Conservation (phyloP, 64 coral and sea anemone species). For the Hydrozoanthus tunicans region DNA sequence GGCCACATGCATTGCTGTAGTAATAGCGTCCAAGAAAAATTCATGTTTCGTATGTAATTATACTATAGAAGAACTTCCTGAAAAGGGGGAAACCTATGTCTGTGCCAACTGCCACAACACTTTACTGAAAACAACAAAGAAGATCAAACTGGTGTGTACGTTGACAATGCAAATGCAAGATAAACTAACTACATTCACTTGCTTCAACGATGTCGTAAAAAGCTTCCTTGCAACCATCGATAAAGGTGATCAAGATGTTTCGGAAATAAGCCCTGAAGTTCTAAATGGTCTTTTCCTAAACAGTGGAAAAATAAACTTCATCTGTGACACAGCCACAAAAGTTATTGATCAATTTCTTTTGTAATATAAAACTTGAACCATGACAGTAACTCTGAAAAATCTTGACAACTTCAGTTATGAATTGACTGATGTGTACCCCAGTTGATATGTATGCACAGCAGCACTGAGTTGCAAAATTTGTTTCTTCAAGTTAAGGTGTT, state of each 20-base stretch:
- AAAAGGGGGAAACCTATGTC: slow-evolving; percentile 36
- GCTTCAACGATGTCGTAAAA: slow-evolving; percentile 31
- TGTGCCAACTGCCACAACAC: slow-evolving; percentile 6
- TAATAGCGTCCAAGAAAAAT: slow-evolving; percentile 19
- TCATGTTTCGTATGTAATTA: slow-evolving; percentile 32
- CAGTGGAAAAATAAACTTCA: slow-evolving; percentile 31
- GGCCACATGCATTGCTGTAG: slow-evolving; percentile 14
- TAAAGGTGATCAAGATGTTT: slow-evolving; percentile 24
- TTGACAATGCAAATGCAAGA: background rate
- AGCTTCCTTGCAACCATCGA: slow-evolving; percentile 27
- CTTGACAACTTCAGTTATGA: slow-evolving; percentile 20
- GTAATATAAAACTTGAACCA: slow-evolving; percentile 43
- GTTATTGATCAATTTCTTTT: slow-evolving; percentile 8
- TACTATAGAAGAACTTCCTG: slow-evolving; percentile 43
- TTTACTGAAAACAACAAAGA: background rate
- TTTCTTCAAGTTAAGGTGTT: no score
- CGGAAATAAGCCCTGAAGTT: slow-evolving; percentile 9
- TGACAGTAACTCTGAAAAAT: slow-evolving; percentile 34
- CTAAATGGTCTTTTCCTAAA: slow-evolving; percentile 25
- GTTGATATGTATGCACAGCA: slow-evolving; percentile 20
- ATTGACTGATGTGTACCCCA: slow-evolving; percentile 25
- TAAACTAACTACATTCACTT: background rate
- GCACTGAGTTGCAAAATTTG: background rate
- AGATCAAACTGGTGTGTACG: background rate
- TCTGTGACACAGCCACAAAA: background rate